Evolutionary conservation across 2,797 vertebrate genomes (phyloP).

Genomic region (Peromyscus nudipes): DNA sequence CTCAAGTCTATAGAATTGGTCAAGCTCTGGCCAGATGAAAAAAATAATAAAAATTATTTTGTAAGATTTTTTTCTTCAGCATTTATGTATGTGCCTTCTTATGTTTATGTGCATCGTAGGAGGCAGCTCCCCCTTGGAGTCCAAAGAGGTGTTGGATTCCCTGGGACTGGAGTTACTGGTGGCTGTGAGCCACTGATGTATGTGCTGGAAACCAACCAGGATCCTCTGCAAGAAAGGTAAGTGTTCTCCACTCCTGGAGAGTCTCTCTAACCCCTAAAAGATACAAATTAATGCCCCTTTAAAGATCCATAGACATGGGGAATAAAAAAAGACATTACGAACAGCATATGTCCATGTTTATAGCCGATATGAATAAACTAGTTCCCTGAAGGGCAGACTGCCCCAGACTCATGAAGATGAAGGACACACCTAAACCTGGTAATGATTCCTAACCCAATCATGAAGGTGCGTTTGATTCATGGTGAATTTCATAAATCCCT

Average conservation of each 20-base stretch:
- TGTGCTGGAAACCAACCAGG: neutral
- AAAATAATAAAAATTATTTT: neutral
- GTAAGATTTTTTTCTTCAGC: neutral
- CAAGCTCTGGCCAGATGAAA: neutral
- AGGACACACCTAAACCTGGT: neutral
- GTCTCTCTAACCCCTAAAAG: neutral
- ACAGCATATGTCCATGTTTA: neutral
- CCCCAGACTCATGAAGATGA: neutral
- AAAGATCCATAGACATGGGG: neutral
- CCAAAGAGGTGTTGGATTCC: no score
- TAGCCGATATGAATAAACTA: no score
- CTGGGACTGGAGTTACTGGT: neutral
- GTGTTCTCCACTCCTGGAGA: neutral
- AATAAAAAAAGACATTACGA: no score
- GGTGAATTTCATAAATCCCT: neutral
- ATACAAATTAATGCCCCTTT: neutral
- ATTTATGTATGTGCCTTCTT: neutral
- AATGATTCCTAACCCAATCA: neutral
- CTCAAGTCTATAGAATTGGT: neutral
- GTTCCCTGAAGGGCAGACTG: neutral
- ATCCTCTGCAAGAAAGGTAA: neutral
- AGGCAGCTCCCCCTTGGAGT: neutral
- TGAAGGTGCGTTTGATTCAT: neutral
- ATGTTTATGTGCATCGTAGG: neutral
- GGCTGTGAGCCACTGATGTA: no score